Evolutionary conservation across 1,140 invertebrate genomes (phyloP).

Genomic region (Papilio helenus): DNA sequence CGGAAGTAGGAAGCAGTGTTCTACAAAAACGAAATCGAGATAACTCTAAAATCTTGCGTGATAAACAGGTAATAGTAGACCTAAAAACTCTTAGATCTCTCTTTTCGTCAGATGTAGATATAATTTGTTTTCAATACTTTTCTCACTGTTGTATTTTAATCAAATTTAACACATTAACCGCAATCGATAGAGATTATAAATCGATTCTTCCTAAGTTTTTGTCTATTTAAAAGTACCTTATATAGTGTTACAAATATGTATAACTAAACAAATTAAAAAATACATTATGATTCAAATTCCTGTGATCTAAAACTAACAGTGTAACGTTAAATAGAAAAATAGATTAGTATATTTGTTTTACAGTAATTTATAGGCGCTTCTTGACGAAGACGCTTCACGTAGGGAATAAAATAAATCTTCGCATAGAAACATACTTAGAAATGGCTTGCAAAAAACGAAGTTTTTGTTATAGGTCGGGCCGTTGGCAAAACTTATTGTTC

Average conservation of each 20-base stretch:
- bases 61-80: too few species aligned
- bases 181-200: too few species aligned
- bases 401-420: constrained; percentile 53
- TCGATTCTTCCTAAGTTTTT: too few species aligned
- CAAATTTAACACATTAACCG: not conserved
- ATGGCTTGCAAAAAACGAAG: constrained; percentile 69
- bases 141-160: not conserved
- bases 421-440: constrained; percentile 62
- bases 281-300: not conserved
- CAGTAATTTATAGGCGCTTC: not conserved
- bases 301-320: not conserved
- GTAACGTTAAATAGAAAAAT: not conserved
- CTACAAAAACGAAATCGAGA: too few species aligned
- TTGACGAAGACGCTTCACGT: constrained; percentile 38
- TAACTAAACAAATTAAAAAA: not conserved
- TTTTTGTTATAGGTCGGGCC: constrained; percentile 63
- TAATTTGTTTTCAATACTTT: not conserved
- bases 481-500: constrained; percentile 75
- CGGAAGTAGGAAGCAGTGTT: not conserved
- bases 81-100: too few species aligned
- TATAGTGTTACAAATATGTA: too few species aligned
- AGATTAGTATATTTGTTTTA: not conserved
- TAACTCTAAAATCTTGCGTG: too few species aligned
- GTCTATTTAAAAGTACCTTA: too few species aligned
- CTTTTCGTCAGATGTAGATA: too few species aligned